Base-by-base conservation (phyloP, 2,797 vertebrate genomes). In the Myoxocephalus aenaeus region DNA sequence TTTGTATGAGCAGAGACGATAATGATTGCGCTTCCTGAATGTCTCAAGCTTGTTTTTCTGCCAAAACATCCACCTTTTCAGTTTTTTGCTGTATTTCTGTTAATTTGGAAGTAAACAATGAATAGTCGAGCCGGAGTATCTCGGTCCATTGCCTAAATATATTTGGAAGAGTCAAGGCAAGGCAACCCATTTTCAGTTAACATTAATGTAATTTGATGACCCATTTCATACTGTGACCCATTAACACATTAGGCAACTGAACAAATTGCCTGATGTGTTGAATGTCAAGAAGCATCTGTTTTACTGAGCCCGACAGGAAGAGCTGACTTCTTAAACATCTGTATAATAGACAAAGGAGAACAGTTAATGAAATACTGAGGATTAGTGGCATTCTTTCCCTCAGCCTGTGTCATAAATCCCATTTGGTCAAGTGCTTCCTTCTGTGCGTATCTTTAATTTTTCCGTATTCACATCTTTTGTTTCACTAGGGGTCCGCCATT, bases 171-270 rank as follows among this genome's bases (percentile, higher is more conserved):
- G 32, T 66, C 68, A 78, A 78, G 29, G 29, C 65, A 75, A 50
- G 29, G 29, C 69, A 75, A 50, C 48, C 51, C 13, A 51, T 53
- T 77, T 50, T 36, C 64, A 56, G 38, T 65, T 65, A 56, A 61
- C 58, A 56, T 73, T 68, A 10, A 80, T 73, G 65, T 44, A 70
- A 73, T 81, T 56, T 66, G 5, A 84, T 68, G 63, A 44, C 59
- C 72, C 32, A 77, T 59, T 84, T 82, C 44, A 74, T 59, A 8
- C 48, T 73, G 62, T 61, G 67, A 75, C 54, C 53, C 27, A 79
- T 83, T 81, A 77, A 81, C 42, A 82, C 61, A 69, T 72, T 54
- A 59, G 36, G 56, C 59, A 73, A 67, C 15, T 54, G 48, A 77
- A 46, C 38, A 77, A 85, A 75, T 20, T 46, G 29, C 7, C 9